A percentile compares a stretch with the other conserved stretches of the same genome.
Conservation (phyloP, 2,888 invertebrate species). For the Pammene aurita region DNA sequence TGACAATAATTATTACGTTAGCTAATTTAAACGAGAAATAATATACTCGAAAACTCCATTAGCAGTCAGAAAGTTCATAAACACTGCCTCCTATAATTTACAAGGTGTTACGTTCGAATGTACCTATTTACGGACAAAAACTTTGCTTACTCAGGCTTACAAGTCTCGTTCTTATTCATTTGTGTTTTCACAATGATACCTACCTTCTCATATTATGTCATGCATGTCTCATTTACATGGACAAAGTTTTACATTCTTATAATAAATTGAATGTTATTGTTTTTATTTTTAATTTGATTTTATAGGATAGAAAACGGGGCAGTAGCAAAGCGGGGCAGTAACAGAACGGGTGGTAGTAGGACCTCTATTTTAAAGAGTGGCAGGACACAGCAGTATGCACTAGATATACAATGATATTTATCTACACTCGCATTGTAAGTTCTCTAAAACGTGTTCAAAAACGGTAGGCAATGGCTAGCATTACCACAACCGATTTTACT, state of each 20-base stretch:
- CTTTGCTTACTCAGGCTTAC: constrained; percentile 27
- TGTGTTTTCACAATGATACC: constrained; percentile 8
- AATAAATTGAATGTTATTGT: neutral
- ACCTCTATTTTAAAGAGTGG: too few species aligned
- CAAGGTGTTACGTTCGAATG: constrained; percentile 23
- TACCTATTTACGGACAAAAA: neutral
- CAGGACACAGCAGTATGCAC: too few species aligned
- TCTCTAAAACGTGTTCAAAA: too few species aligned
- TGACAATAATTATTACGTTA: constrained; percentile 16
- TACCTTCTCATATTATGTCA: neutral
- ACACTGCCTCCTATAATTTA: constrained; percentile 29
- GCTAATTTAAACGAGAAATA: constrained; percentile 21
- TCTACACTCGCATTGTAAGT: too few species aligned
- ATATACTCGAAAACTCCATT: constrained; percentile 12
- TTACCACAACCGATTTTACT: too few species aligned
- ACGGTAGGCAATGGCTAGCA: too few species aligned
- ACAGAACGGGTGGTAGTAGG: too few species aligned
- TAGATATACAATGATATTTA: too few species aligned
- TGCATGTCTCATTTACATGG: constrained; percentile 10
- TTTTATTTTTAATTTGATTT: too few species aligned
- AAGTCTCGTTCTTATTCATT: constrained; percentile 9
- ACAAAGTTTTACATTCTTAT: neutral
- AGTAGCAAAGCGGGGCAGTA: too few species aligned
- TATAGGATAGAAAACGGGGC: too few species aligned
- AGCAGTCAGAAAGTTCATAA: constrained; percentile 25